Evolutionary conservation across 1,140 invertebrate genomes (phyloP).

Genomic region (Monochamus saltuarius): DNA sequence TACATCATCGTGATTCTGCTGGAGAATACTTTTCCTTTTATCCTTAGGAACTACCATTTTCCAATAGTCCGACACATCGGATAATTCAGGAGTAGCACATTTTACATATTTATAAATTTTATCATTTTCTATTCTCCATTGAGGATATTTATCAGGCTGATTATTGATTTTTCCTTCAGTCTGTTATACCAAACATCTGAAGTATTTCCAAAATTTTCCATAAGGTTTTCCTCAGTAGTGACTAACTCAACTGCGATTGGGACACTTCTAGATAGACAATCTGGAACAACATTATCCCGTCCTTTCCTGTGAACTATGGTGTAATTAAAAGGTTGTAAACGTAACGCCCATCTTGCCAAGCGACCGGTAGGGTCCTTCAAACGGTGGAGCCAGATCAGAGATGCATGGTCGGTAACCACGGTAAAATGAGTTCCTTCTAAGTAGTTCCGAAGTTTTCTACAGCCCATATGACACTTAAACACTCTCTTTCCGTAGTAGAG

Average conservation of each 20-base stretch:
- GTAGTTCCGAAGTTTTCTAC: constrained; percentile 47
- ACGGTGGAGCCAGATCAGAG: constrained; percentile 47
- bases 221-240: not conserved
- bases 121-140: constrained; percentile 9
- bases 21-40: constrained; percentile 15
- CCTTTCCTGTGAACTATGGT: constrained; percentile 3
- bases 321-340: not conserved
- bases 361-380: constrained; percentile 39
- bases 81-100: not conserved
- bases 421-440: constrained; percentile 48
- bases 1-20: constrained; percentile 22
- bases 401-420: constrained; percentile 51
- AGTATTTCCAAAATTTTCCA: not conserved
- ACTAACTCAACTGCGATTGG: not conserved
- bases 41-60: constrained; percentile 39
- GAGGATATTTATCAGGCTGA: constrained; percentile 1
- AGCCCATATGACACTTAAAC: constrained; percentile 49
- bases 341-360: constrained; percentile 12
- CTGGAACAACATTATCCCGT: constrained; percentile 11
- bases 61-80: constrained; percentile 20
- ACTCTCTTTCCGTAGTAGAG: constrained; percentile 49
- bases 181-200: not conserved
- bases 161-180: not conserved
- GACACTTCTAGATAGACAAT: constrained; percentile 11
- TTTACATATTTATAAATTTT: constrained; percentile 9